phyloP scores from a whole-genome alignment of 2,113 vertebrate species.

The Lota lota region DNA sequence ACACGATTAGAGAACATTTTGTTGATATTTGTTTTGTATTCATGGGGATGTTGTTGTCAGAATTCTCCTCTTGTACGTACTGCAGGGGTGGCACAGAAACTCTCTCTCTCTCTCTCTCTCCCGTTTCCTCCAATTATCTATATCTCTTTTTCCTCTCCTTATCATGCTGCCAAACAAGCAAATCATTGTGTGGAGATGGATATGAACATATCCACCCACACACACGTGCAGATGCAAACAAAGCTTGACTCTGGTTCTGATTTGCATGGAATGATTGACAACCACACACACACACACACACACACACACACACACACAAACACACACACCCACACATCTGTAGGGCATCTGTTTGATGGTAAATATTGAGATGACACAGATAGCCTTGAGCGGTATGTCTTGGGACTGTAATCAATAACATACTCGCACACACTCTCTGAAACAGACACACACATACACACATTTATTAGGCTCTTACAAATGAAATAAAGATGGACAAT shows the following conservation, averaged over 20 bases:
- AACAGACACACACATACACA: conserved; percentile 3
- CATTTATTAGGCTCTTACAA: conserved; percentile 35
- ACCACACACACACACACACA: too few species aligned
- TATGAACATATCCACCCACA: background rate
- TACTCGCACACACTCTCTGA: background rate
- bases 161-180: conserved; percentile 23
- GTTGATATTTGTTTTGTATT: conserved; percentile 39
- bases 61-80: conserved; percentile 39
- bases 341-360: conserved; percentile 29
- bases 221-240: background rate
- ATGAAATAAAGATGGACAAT: conserved; percentile 48
- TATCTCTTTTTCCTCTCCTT: background rate
- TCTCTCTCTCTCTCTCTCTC: conserved; percentile 16
- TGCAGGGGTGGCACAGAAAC: conserved; percentile 4
- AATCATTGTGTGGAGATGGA: conserved; percentile 11
- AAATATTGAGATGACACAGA: conserved; percentile 14
- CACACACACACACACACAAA: too few species aligned
- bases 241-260: too few species aligned
- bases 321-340: conserved; percentile 17
- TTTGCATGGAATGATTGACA: too few species aligned
- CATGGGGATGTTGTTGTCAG: conserved; percentile 27
- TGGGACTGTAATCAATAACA: conserved; percentile 48
- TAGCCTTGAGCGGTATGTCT: conserved; percentile 36
- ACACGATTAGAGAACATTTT: background rate
- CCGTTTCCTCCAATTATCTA: background rate